These are phyloP conservation scores for Dolomedes plantarius DNA, from an alignment of 2,888 invertebrate genomes.

Conservation along the genomic window DNA sequence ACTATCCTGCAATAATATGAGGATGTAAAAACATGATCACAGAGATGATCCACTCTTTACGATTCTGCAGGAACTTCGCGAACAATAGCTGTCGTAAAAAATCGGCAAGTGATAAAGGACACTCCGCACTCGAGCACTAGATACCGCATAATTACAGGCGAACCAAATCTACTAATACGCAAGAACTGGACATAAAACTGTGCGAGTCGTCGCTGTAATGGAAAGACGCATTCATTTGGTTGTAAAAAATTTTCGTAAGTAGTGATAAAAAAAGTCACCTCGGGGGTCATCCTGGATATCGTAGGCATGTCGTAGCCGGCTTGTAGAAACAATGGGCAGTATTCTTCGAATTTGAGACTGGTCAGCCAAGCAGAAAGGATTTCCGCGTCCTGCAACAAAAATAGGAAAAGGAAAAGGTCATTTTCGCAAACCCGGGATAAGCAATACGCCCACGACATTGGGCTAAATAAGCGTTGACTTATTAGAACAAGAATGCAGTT, in stretches of 20 bases:
- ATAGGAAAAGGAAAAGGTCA: not conserved
- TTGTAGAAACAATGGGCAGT: conserved; percentile 92
- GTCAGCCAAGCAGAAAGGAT: conserved; percentile 96
- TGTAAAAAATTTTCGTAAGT: not conserved
- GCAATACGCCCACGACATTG: not conserved
- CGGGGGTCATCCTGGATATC: conserved; percentile 99
- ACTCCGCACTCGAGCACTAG: too few species aligned
- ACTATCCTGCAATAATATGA: too few species aligned
- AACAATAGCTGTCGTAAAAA: too few species aligned
- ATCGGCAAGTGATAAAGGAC: too few species aligned
- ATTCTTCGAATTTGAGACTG: conserved; percentile 95
- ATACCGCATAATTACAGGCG: too few species aligned
- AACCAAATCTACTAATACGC: not conserved
- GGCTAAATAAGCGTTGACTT: not conserved
- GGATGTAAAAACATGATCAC: too few species aligned
- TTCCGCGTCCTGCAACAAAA: conserved; percentile 86
- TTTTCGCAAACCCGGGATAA: not conserved
- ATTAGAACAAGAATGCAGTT: not conserved
- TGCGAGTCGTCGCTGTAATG: not conserved
- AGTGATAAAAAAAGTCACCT: conserved; percentile 79
- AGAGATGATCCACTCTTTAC: too few species aligned
- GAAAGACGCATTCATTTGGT: not conserved
- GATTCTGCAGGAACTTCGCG: too few species aligned
- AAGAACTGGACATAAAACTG: not conserved
- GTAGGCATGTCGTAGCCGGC: conserved; percentile 99